These are phyloP conservation scores for Zosterops lateralis DNA, from an alignment of 2,113 vertebrate species.

Conservation along the genomic window DNA sequence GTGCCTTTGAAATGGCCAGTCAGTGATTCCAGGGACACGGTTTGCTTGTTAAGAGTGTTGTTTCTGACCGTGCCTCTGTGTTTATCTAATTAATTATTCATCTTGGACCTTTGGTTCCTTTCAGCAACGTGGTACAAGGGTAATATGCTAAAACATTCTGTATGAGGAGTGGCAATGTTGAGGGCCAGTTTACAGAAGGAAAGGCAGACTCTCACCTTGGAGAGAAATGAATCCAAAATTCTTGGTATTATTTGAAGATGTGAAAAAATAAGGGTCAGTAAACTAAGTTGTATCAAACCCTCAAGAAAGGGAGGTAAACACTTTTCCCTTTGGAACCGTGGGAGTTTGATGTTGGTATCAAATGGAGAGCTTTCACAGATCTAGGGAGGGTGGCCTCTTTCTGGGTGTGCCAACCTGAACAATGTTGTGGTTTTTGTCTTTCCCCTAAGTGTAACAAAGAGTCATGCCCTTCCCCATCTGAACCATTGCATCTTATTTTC, in stretches of 20 bases:
- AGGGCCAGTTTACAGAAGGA: not conserved
- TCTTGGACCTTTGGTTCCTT: not conserved
- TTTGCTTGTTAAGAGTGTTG: not conserved
- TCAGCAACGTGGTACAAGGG: not conserved
- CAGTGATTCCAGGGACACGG: not conserved
- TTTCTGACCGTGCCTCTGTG: not conserved
- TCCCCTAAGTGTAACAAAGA: not conserved
- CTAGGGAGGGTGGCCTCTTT: not conserved
- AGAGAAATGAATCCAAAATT: not conserved
- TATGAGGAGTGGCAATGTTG: rapidly evolving
- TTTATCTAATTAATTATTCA: not conserved
- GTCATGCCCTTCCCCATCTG: not conserved
- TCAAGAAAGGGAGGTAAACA: not conserved
- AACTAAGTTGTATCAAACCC: not conserved
- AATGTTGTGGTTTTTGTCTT: not conserved
- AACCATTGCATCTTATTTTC: not conserved
- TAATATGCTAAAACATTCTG: not conserved
- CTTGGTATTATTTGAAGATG: not conserved
- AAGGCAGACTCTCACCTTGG: not conserved
- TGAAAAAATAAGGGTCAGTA: not conserved
- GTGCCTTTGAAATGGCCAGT: not conserved
- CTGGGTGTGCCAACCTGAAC: not conserved
- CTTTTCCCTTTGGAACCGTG: rapidly evolving
- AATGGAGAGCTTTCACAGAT: not conserved
- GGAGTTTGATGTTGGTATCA: not conserved